Evolutionary conservation across 1,140 invertebrate genomes (phyloP).

Genomic region (Phthorimaea operculella): DNA sequence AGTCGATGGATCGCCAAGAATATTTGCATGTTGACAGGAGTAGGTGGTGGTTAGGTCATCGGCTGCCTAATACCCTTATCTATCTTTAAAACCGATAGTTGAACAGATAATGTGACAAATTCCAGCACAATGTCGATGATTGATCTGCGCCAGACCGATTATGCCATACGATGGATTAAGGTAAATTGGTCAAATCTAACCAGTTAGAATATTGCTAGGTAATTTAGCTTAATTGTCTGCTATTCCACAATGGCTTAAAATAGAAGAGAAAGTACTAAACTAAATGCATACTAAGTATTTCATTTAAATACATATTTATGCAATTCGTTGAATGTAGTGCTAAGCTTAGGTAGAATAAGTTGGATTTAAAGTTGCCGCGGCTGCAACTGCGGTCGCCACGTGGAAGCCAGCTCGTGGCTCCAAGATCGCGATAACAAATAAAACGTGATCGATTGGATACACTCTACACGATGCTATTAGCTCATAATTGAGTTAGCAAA

Average conservation of each 20-base stretch:
- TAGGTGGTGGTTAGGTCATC: neutral
- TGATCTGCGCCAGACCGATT: no score
- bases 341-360: neutral
- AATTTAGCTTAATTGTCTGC: no score
- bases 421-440: conserved; percentile 35
- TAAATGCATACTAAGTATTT: neutral
- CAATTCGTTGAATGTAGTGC: neutral
- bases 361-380: neutral
- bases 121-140: no score
- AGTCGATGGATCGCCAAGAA: neutral
- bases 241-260: no score
- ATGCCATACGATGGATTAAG: no score
- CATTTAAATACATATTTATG: neutral
- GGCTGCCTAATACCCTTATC: no score
- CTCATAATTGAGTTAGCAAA: conserved; percentile 5
- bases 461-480: neutral
- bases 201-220: no score
- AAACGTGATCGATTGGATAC: conserved; percentile 36
- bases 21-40: neutral
- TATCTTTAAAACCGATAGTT: neutral
- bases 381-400: conserved; percentile 23
- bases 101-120: no score
- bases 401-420: conserved; percentile 23
- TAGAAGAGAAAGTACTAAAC: neutral
- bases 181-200: no score